Evolutionary conservation across 1,140 invertebrate species (phyloP), one percentile per base, ranked within the genome.

Genomic region (Zaprionus nigranus): DNA sequence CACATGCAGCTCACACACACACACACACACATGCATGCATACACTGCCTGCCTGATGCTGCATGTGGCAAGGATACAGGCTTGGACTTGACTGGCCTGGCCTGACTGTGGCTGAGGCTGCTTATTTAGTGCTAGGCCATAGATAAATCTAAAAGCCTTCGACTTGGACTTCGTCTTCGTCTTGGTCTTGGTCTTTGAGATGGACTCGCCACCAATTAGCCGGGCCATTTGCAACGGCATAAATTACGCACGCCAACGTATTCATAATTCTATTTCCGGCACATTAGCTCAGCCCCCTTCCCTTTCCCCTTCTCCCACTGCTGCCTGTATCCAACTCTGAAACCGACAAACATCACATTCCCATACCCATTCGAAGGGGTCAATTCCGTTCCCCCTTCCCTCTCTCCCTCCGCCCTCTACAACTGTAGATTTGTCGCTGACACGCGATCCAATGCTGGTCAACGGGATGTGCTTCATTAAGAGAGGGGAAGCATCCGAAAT

Each of bases 261-360:
- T 87, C 84, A 88, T 88, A 88, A 88, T 88, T 88, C 85, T 88
- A 88, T 88, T 88, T 88, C 84, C 84, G 84, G 81, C 85, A 90
- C 85, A 88, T 88, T 88, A 88, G 61, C 80, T 67, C 59, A 71
- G 43, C 72, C 34, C 67, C 54, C 17, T 34, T 30, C 11, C 30
- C 9, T 2, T 34, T 0, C 56, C 15, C 24, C 34, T 5, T 13
- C 20, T 1, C 20, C 5, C 3, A 7, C 26, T 9, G 1, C 15
- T 61, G 40, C n/a, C 24, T 13, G n/a, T 9, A 22, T 22, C 11
- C 46, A 49, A 12, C 46, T 51, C 11, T 17, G 40, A 46, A 46
- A 46, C 40, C 46, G 46, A 56, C 53, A 56, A 56, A 56, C 6
- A 26, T n/a, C 26, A 56, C 38, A 53, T 53, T 53, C 66, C 54